A percentile compares a stretch with the other conserved stretches of the same genome.
Conservation (phyloP, 1,140 invertebrate species). For the Hirudo medicinalis region DNA sequence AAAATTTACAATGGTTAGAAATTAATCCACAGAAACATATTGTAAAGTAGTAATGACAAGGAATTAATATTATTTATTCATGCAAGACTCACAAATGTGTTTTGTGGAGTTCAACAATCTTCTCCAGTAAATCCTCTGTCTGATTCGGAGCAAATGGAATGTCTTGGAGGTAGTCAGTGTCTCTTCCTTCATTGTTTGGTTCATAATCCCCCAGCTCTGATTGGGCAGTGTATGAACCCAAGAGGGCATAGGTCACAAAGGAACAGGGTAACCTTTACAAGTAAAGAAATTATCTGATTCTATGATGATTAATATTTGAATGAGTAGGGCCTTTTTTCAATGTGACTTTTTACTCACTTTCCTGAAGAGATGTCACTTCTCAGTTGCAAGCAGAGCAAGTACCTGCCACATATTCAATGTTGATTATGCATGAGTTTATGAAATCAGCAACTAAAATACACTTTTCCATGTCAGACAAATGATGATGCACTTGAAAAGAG, state of each 20-base stretch:
- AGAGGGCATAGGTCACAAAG: slow-evolving; percentile 84
- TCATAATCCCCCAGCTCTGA: slow-evolving; percentile 94
- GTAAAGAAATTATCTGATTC: too few species aligned
- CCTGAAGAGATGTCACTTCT: slow-evolving; percentile 80
- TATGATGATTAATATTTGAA: too few species aligned
- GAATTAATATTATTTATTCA: too few species aligned
- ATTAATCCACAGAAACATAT: too few species aligned
- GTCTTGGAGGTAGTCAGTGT: slow-evolving; percentile 63
- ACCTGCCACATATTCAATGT: slow-evolving; percentile 45
- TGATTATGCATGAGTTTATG: neutral
- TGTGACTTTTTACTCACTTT: slow-evolving; percentile 45
- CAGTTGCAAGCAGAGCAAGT: slow-evolving; percentile 90
- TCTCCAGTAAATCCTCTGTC: slow-evolving; percentile 73
- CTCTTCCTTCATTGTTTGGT: slow-evolving; percentile 55
- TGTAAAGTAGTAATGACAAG: too few species aligned
- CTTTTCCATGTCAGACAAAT: neutral
- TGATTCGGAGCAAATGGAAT: slow-evolving; percentile 77
- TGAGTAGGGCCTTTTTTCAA: neutral
- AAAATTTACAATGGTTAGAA: too few species aligned
- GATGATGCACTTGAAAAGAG: neutral
- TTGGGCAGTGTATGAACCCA: slow-evolving; percentile 93
- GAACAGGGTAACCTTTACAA: slow-evolving; percentile 42
- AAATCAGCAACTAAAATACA: neutral
- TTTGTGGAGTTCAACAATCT: slow-evolving; percentile 88
- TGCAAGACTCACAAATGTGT: slow-evolving; percentile 60